Evolutionary conservation across 1,140 invertebrate genomes (phyloP), one percentile per base, ranked within the genome.

Genomic region (Theocolax elegans): DNA sequence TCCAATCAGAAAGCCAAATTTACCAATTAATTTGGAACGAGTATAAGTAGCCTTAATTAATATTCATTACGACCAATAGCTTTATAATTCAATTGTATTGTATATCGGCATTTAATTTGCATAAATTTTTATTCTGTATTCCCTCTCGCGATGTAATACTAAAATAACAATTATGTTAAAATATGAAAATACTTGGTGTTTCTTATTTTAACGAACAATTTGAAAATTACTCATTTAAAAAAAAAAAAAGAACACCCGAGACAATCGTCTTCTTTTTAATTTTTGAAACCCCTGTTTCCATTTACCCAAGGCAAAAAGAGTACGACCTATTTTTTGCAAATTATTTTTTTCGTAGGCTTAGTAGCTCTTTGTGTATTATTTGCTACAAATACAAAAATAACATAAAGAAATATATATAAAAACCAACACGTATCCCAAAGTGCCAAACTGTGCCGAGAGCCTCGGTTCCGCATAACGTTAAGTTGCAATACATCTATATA

Each of bases 361-460:
- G 38, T 31, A 54, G 29, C 44, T 49, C 38, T 70, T 12, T 64
- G 44, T 62, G 23, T 62, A 62, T 64, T 12, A 27, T 71, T 68
- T 42, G 25, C 38, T 56, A 54, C 12, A 31, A 56, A 53, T 25
- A 49, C 15, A 53, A 7, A 17, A 21, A 53, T 25, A 53, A 21
- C 17, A 46, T 8, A 7, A 53, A 21, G 23, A 21, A 15, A 6
- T 7, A 25, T 53, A 53, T 25, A 6, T 46, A 46, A 8, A 40
- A 59, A 25, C 13, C 1, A 27, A 38, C 38, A 49, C 12, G 15
- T 67, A 40, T 23, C 31, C 15, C 42, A 59, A 71, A 65, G 62
- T 71, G 53, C 54, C 54, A 66, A 71, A 71, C 54, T 71, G 53
- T 70, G 51, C 27, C 25, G 40, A 56, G 31, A 56, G 68, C 68